Percentiles rank a stretch among this genome's conserved stretches.
Evolutionary conservation across 1,140 invertebrate species (phyloP).

Genomic region (Metopolophium dirhodum): DNA sequence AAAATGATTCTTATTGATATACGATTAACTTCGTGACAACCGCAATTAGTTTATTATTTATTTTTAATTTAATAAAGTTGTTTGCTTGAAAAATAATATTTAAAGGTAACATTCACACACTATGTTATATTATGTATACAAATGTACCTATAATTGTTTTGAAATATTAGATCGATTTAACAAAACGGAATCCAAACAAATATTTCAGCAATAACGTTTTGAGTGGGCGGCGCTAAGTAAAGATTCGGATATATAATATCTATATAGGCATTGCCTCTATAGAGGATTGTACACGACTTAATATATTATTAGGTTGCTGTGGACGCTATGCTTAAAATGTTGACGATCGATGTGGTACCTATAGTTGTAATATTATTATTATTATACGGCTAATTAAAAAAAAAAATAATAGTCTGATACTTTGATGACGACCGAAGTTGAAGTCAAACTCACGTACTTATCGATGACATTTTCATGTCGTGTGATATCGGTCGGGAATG

Average conservation of each 20-base stretch:
- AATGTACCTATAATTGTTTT: not conserved
- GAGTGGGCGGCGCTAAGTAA: not conserved
- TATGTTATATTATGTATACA: not conserved
- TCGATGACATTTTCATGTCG: not conserved
- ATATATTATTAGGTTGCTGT: too few species aligned
- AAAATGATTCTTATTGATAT: not conserved
- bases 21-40: not conserved
- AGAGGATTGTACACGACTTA: too few species aligned
- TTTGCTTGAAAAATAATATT: not conserved
- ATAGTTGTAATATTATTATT: not conserved
- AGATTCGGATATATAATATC: too few species aligned
- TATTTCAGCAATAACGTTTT: not conserved
- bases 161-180: not conserved
- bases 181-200: not conserved
- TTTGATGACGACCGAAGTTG: not conserved
- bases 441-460: not conserved
- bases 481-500: not conserved
- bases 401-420: too few species aligned
- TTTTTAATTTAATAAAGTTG: not conserved
- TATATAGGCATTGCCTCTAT: too few species aligned
- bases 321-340: not conserved
- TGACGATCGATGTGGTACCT: not conserved
- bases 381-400: not conserved
- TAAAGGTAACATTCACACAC: not conserved
- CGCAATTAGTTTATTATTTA: not conserved